These are phyloP conservation scores for Holothuria scabra DNA, from an alignment of 53 echinoderm and acorn worm species.

Conservation along the genomic window DNA sequence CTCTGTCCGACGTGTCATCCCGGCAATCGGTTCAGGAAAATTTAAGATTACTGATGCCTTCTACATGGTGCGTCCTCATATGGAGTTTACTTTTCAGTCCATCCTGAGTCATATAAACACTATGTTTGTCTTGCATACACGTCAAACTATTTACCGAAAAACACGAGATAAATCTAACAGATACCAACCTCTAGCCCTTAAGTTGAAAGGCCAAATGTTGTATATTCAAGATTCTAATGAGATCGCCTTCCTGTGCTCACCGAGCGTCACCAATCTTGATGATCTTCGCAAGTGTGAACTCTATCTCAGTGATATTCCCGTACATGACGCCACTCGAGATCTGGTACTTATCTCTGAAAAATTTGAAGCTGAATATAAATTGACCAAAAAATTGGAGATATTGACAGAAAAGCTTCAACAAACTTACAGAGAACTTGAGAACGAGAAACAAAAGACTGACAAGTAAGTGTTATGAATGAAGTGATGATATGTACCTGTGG, in stretches of 20 bases:
- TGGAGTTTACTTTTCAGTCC: conserved; percentile 92
- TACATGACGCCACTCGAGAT: conserved; percentile 94
- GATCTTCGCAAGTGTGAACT: conserved; percentile 86
- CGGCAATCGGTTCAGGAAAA: conserved; percentile 62
- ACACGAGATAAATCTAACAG: conserved; percentile 44
- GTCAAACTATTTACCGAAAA: conserved; percentile 58
- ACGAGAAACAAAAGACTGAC: conserved; percentile 96
- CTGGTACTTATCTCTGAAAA: conserved; percentile 96
- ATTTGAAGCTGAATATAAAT: conserved; percentile 95
- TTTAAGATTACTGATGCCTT: conserved; percentile 80
- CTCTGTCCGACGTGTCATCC: conserved; percentile 83
- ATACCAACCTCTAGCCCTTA: conserved; percentile 64
- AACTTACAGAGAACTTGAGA: conserved; percentile 93
- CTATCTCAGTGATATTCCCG: conserved; percentile 95
- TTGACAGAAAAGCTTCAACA: conserved; percentile 94
- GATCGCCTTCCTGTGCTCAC: conserved; percentile 91
- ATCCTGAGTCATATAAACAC: conserved; percentile 96
- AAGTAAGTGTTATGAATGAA: conserved; percentile 56
- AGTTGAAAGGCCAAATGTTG: conserved; percentile 97
- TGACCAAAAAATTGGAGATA: conserved; percentile 94
- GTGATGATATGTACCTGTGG: too few species aligned
- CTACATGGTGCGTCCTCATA: conserved; percentile 87
- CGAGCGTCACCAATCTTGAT: conserved; percentile 89
- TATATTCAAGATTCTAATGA: conserved; percentile 79
- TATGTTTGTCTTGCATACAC: conserved; percentile 84